These are phyloP conservation scores for Bombyx mori DNA, from an alignment of 1,140 invertebrate genomes.

Conservation along the genomic window DNA sequence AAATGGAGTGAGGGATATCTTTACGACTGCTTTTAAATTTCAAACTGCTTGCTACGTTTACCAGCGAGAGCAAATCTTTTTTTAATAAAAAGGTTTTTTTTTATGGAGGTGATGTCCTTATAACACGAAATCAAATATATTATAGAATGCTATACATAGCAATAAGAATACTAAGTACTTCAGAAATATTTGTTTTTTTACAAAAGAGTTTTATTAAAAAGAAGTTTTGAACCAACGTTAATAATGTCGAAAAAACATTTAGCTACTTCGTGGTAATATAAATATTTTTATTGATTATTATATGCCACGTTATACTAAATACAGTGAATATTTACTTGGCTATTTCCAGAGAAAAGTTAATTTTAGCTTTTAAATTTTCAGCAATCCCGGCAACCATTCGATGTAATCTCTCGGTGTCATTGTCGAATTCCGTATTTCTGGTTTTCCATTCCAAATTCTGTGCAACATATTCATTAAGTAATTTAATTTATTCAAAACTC, in stretches of 20 bases:
- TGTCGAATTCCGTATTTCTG: constrained; percentile 48
- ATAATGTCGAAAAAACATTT: background rate
- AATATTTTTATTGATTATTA: background rate
- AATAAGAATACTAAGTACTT: constrained; percentile 2
- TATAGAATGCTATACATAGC: background rate
- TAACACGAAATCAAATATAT: too few species aligned
- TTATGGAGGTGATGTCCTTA: too few species aligned
- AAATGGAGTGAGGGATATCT: too few species aligned
- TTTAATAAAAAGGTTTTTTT: too few species aligned
- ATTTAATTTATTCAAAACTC: too few species aligned
- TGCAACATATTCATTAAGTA: constrained; percentile 11
- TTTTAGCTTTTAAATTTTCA: constrained; percentile 49
- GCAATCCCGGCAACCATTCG: constrained; percentile 34
- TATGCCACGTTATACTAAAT: background rate
- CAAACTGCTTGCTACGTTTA: too few species aligned
- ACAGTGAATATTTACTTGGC: constrained; percentile 30
- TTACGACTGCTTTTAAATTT: too few species aligned
- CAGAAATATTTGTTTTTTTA: too few species aligned
- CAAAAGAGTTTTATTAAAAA: background rate
- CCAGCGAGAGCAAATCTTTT: too few species aligned
- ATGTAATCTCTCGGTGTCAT: constrained; percentile 45
- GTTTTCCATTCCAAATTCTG: constrained; percentile 54
- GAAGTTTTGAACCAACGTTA: background rate
- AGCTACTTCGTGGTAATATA: background rate
- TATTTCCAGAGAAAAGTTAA: constrained; percentile 38